Conservation (phyloP, 1,140 invertebrate species). For the Dendroctonus ponderosae region DNA sequence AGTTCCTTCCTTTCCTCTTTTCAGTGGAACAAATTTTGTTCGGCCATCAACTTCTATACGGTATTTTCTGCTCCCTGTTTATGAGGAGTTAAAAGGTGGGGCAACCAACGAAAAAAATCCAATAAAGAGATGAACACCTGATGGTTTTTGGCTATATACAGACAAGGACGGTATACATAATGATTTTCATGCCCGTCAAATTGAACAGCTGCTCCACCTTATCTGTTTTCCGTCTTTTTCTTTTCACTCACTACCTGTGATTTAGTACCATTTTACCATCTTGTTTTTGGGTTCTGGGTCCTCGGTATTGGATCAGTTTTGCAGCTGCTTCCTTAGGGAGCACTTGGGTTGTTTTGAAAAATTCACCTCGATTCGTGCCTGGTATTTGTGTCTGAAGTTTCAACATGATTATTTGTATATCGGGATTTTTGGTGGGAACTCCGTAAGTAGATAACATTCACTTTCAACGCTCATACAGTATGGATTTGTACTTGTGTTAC, state of each 20-base stretch:
- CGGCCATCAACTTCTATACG: neutral
- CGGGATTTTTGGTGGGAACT: conserved; percentile 64
- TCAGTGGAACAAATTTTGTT: neutral
- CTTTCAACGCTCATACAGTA: no score
- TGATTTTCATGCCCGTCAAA: conserved; percentile 34
- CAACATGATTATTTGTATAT: conserved; percentile 64
- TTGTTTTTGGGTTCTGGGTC: conserved; percentile 40
- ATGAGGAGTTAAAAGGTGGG: neutral
- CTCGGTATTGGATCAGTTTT: conserved; percentile 37
- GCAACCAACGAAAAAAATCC: neutral
- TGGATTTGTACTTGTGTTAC: conserved; percentile 9
- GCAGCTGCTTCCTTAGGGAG: conserved; percentile 43
- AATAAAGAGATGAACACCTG: conserved; percentile 23
- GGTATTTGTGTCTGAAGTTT: conserved; percentile 16
- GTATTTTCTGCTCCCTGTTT: neutral
- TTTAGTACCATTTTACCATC: conserved; percentile 44
- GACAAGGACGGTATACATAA: conserved; percentile 17
- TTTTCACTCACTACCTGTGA: conserved; percentile 44
- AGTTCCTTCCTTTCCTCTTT: no score
- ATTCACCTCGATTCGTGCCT: conserved; percentile 21
- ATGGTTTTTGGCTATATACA: conserved; percentile 10
- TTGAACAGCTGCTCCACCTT: conserved; percentile 41
- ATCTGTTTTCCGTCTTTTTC: conserved; percentile 36
- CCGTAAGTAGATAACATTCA: conserved; percentile 45
- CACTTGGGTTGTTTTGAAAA: conserved; percentile 15